Evolutionary conservation across 2,113 vertebrate genomes (phyloP), one percentile per base, ranked within the genome.

Genomic region (Panthera uncia): DNA sequence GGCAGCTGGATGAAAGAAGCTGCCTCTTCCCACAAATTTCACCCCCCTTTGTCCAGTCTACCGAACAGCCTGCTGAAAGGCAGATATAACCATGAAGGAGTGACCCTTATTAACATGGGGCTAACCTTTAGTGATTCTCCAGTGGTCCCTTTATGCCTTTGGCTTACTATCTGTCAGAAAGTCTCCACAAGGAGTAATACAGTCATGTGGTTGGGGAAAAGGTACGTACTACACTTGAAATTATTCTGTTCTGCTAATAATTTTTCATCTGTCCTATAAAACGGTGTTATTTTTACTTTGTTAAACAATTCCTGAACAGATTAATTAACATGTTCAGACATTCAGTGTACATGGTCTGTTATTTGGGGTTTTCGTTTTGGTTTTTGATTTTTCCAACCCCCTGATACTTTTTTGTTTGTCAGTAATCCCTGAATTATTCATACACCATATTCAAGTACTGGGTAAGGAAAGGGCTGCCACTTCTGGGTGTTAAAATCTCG

Each of bases 351-450:
- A 0, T 68, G 55, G 19, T 57, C 21, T 61, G 45, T 45, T 68
- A 45, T 57, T 48, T 81, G 55, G 27, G 15, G 1, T 10, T 48
- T 50, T 71, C 33, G 19, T 23, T 52, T 68, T 65, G 7, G 48
- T 11, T 89, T 73, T 63, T 31, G 25, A 18, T 87, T 86, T 79
- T 90, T 33, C 63, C 57, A 48, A 81, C 5, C 66, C 27, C 21
- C 45, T 19, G n/a, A 27, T 8, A 38, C 57, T 93, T 66, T 76
- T 71, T 41, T 94, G 80, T 29, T 89, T 6, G 82, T 68, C 57
- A 57, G 31, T 90, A 84, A 69, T 82, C 90, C 94, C 57, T 91
- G 88, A 88, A 76, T 81, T 96, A 82, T 91, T 96, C 89, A 55
- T 55, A 55, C 27, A 57, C 38, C 29, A 10, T 78, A 41, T 85